phyloP scores from a whole-genome alignment of 1,140 invertebrate genomes.

The Whitmania pigra region DNA sequence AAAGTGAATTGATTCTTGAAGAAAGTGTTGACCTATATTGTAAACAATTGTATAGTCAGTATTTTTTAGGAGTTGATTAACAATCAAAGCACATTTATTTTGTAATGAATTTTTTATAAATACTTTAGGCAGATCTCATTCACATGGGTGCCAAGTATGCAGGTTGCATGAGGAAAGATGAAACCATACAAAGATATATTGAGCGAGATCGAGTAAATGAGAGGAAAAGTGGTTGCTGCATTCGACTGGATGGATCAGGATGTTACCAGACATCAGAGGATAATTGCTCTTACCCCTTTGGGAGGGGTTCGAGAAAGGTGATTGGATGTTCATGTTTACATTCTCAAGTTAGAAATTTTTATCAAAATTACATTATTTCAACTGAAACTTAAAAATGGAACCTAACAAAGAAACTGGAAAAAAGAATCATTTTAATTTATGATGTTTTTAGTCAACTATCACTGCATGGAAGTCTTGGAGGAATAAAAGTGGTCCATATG shows the following conservation, averaged over 20 bases:
- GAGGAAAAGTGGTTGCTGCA: constrained; percentile 36
- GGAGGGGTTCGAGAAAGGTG: constrained; percentile 15
- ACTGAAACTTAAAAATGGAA: background rate
- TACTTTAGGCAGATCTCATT: constrained; percentile 72
- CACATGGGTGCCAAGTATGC: constrained; percentile 96
- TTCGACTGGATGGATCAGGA: constrained; percentile 71
- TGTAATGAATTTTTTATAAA: background rate
- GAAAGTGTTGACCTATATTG: no score
- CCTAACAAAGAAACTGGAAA: background rate
- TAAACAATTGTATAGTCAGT: no score
- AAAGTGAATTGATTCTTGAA: no score
- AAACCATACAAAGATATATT: constrained; percentile 75
- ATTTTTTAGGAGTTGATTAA: no score
- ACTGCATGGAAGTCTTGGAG: background rate
- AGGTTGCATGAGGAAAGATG: constrained; percentile 89
- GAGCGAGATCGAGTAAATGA: constrained; percentile 42
- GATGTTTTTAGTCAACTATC: background rate
- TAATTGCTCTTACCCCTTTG: constrained; percentile 61
- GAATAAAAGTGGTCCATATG: background rate
- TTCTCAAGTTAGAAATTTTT: constrained; percentile 22
- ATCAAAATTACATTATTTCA: background rate
- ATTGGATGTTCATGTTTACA: background rate
- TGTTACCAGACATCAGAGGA: constrained; percentile 89
- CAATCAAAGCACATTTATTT: background rate
- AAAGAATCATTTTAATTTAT: background rate